Evolutionary conservation across 2,888 invertebrate species (phyloP).

Genomic region (Drosophila siamana): DNA sequence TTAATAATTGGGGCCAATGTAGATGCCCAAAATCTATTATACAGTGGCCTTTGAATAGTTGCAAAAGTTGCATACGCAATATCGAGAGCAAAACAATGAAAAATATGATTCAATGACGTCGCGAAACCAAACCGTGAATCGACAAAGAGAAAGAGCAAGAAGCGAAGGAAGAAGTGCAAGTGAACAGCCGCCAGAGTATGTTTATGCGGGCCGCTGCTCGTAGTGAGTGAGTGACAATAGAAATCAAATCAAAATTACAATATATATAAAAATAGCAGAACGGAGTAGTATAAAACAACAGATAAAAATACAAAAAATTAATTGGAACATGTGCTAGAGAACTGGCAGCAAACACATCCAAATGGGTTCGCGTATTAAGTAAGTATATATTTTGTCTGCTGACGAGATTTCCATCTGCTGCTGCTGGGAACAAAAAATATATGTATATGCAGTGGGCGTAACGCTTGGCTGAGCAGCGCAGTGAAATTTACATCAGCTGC

Average conservation of each 20-base stretch:
- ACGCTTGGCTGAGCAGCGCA: constrained; percentile 63
- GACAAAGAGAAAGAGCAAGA: constrained; percentile 55
- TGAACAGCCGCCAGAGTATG: constrained; percentile 42
- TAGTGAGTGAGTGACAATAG: constrained; percentile 37
- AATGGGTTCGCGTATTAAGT: constrained; percentile 84
- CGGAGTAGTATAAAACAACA: constrained; percentile 18
- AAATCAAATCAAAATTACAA: constrained; percentile 42
- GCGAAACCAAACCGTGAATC: constrained; percentile 60
- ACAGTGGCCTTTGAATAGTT: constrained; percentile 42
- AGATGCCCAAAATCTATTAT: constrained; percentile 41
- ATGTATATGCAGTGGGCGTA: constrained; percentile 73
- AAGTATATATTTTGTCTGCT: constrained; percentile 61
- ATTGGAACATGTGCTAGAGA: constrained; percentile 70
- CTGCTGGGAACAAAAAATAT: constrained; percentile 24
- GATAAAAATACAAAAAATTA: constrained; percentile 31
- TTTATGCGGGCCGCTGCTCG: constrained; percentile 61
- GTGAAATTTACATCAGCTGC: constrained; percentile 34
- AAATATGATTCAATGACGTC: constrained; percentile 72
- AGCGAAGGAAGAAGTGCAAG: constrained; percentile 34
- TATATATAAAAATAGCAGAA: constrained; percentile 36
- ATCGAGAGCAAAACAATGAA: constrained; percentile 39
- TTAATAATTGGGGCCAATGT: constrained; percentile 41
- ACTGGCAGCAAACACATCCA: constrained; percentile 20
- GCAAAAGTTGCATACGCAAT: constrained; percentile 23
- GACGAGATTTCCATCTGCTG: constrained; percentile 34